Evolutionary conservation across 2,888 invertebrate species (phyloP).

Genomic region (Cinara cedri): DNA sequence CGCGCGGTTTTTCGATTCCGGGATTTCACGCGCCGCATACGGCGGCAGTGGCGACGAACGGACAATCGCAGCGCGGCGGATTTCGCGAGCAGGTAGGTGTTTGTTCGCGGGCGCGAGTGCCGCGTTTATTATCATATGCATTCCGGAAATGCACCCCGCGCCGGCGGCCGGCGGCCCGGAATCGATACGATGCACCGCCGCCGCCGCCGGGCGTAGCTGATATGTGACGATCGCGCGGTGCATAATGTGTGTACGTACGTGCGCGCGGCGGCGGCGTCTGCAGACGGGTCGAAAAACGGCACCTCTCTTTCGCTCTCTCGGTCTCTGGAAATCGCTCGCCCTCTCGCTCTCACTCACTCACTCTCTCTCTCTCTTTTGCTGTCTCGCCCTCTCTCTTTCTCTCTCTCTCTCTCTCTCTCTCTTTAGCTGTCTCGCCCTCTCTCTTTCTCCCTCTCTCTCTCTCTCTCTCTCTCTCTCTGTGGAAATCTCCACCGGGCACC

Average conservation of each 20-base stretch:
- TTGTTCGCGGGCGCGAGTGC: too few relatives aligned
- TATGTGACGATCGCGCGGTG: not conserved
- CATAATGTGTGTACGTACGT: not conserved
- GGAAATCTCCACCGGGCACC: too few relatives aligned
- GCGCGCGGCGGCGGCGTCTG: not conserved
- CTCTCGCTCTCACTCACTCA: not conserved
- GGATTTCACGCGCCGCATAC: too few relatives aligned
- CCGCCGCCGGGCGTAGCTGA: not conserved
- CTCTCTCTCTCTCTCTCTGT: too few relatives aligned
- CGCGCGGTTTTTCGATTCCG: too few relatives aligned
- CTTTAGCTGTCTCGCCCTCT: too few relatives aligned
- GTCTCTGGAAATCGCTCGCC: too few relatives aligned
- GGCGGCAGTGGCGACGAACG: not conserved
- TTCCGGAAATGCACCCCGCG: slow-evolving; percentile 3
- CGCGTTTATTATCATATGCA: too few relatives aligned
- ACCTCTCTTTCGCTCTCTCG: too few relatives aligned
- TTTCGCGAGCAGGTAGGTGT: not conserved
- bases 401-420: too few relatives aligned
- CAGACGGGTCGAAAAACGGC: not conserved
- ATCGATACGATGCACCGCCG: slow-evolving; percentile 15
- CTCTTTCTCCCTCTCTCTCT: too few relatives aligned
- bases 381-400: too few relatives aligned
- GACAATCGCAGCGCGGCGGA: not conserved
- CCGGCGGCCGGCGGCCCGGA: not conserved
- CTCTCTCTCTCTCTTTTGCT: not conserved